Evolutionary conservation across 2,888 invertebrate genomes (phyloP).

Genomic region (Incurvaria masculella): DNA sequence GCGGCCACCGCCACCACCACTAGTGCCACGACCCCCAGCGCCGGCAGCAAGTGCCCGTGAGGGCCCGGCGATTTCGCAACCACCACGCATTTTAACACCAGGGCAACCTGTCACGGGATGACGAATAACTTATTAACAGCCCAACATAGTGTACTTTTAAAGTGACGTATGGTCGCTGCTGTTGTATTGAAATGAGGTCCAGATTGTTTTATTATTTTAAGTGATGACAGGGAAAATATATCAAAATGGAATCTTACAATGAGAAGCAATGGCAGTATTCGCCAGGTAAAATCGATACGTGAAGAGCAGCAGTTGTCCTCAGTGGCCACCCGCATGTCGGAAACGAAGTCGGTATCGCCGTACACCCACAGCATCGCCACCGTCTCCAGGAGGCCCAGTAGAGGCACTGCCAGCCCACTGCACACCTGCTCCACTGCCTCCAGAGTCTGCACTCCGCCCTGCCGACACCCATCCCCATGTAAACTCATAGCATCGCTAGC

Average conservation of each 20-base stretch:
- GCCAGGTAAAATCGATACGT: conserved; percentile 33
- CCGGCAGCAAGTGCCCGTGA: conserved; percentile 14
- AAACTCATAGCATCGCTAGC: too few species aligned
- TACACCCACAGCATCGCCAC: conserved; percentile 34
- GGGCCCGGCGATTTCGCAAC: conserved; percentile 22
- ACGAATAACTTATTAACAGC: too few species aligned
- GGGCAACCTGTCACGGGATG: conserved; percentile 22
- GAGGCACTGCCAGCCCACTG: conserved; percentile 28
- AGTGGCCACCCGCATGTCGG: conserved; percentile 38
- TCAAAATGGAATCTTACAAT: conserved; percentile 22
- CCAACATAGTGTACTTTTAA: too few species aligned
- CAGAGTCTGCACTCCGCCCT: conserved; percentile 37
- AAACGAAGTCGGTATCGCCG: conserved; percentile 35
- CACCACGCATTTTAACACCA: conserved; percentile 24
- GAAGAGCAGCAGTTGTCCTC: conserved; percentile 37
- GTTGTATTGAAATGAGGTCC: too few species aligned
- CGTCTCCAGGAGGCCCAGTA: conserved; percentile 32
- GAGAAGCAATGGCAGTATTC: conserved; percentile 31
- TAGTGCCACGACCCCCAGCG: conserved; percentile 21
- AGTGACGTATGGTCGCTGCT: too few species aligned
- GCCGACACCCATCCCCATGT: neutral
- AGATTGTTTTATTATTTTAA: too few species aligned
- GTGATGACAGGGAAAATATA: neutral
- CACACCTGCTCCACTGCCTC: conserved; percentile 36
- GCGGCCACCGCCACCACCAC: conserved; percentile 27